These are phyloP conservation scores for Campylorhamphus procurvoides DNA, from an alignment of 2,113 vertebrate species.

Conservation along the genomic window DNA sequence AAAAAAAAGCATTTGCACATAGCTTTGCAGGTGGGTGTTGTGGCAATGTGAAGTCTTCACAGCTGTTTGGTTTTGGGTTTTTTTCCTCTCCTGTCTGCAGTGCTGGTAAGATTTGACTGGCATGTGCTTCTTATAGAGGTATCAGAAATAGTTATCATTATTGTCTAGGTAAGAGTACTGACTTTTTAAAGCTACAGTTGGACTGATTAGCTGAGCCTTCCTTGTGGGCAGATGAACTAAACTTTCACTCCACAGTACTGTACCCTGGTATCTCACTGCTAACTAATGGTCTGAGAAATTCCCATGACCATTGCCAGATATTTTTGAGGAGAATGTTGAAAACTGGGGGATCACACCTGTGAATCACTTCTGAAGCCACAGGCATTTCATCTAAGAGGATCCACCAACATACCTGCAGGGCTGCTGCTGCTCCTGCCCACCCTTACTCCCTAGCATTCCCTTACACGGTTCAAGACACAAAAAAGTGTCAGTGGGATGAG, in stretches of 20 bases:
- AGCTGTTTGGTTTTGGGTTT: fast-evolving
- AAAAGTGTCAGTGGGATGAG: neutral
- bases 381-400: neutral
- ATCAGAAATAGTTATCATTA: neutral
- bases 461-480: neutral
- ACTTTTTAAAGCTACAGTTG: neutral
- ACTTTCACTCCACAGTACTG: neutral
- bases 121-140: neutral
- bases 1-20: neutral
- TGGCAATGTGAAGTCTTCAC: neutral
- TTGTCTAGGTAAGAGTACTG: neutral
- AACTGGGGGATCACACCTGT: fast-evolving
- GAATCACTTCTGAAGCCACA: neutral
- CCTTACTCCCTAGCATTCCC: neutral
- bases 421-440: neutral
- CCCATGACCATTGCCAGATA: fast-evolving
- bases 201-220: neutral
- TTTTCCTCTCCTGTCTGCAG: neutral
- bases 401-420: neutral
- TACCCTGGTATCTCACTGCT: neutral
- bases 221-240: neutral
- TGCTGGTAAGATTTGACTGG: neutral
- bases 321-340: neutral
- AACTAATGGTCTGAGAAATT: neutral
- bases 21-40: neutral